phyloP scores from a whole-genome alignment of 2,888 invertebrate genomes.

The Linyphia triangularis region DNA sequence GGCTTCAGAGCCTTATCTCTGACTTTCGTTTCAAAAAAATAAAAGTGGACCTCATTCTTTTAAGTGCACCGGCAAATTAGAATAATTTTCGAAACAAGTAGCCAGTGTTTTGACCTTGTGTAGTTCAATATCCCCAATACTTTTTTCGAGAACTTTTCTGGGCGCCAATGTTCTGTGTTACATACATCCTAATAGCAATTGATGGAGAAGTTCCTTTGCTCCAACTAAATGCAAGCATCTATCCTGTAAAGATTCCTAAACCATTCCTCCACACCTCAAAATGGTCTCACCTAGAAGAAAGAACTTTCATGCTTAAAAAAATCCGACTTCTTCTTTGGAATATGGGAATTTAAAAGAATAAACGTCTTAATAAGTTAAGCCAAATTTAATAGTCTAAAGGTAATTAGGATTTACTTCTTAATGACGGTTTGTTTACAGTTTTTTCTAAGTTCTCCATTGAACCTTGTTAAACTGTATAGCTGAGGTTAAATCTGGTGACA shows the following conservation, averaged over 20 bases:
- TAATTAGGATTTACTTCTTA: too few species aligned
- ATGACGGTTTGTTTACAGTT: too few species aligned
- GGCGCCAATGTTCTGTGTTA: neutral
- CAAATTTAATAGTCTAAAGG: too few species aligned
- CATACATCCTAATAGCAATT: neutral
- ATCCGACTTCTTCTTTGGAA: too few species aligned
- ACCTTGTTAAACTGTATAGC: too few species aligned
- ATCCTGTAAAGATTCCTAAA: neutral
- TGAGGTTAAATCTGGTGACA: too few species aligned
- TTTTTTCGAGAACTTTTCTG: conserved; percentile 25
- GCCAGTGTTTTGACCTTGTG: conserved; percentile 51
- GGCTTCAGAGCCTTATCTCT: conserved; percentile 66
- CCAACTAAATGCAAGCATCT: neutral
- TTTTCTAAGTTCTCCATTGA: too few species aligned
- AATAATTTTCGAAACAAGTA: conserved; percentile 63
- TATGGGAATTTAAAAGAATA: too few species aligned
- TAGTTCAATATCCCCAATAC: conserved; percentile 38
- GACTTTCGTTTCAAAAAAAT: conserved; percentile 50
- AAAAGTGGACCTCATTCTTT: conserved; percentile 36
- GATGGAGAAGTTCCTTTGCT: neutral
- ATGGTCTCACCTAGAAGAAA: too few species aligned
- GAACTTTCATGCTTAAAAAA: too few species aligned
- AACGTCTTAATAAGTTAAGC: too few species aligned
- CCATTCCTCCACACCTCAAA: too few species aligned
- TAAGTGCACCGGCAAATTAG: conserved; percentile 57